Evolutionary conservation across 2,113 vertebrate species (phyloP).

Genomic region (Oncorhynchus nerka): DNA sequence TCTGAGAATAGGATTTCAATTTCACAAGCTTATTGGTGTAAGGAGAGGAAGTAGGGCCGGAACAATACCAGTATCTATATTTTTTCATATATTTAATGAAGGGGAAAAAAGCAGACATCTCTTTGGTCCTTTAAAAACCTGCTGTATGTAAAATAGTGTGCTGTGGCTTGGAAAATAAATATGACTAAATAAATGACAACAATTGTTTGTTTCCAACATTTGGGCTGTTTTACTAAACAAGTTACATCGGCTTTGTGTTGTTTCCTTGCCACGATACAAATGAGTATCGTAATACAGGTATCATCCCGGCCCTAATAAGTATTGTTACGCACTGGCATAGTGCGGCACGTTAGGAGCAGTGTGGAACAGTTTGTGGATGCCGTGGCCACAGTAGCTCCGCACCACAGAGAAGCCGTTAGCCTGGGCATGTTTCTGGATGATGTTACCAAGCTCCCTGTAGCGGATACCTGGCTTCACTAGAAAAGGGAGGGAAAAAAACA

Average conservation of each 20-base stretch:
- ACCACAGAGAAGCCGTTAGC: constrained; percentile 97
- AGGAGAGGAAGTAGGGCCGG: neutral
- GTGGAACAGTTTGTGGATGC: constrained; percentile 97
- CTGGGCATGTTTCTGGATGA: constrained; percentile 98
- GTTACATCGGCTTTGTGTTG: no score
- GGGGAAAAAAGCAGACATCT: no score
- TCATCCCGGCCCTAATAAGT: neutral
- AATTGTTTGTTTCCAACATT: neutral
- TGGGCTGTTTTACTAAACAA: neutral
- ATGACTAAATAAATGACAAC: no score
- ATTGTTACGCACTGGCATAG: constrained; percentile 83
- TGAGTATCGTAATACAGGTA: neutral
- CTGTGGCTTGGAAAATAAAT: no score
- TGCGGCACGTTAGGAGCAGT: constrained; percentile 95
- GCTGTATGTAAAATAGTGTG: no score
- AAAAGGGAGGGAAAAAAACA: constrained; percentile 7
- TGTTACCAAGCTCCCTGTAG: constrained; percentile 95
- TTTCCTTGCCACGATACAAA: neutral
- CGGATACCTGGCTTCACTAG: constrained; percentile 95
- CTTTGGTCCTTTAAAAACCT: no score
- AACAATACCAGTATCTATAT: no score
- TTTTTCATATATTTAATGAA: no score
- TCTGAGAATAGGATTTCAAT: no score
- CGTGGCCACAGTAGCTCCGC: constrained; percentile 97
- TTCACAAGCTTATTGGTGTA: no score